A percentile compares a stretch with the other conserved stretches of the same genome.
phyloP scores from a whole-genome alignment of 2,797 vertebrate species.

The Alosa sapidissima region DNA sequence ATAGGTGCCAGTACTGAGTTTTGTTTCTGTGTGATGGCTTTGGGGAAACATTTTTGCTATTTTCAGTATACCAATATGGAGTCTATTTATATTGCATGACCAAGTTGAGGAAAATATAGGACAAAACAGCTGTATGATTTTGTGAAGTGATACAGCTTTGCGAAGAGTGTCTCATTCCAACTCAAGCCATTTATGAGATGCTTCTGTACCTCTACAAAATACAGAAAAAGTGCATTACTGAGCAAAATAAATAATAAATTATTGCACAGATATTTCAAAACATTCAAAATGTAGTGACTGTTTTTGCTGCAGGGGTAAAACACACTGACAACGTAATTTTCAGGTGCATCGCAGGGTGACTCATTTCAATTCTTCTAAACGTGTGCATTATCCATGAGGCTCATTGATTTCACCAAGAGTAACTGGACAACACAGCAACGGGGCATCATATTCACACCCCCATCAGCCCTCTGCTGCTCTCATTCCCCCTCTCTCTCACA shows the following conservation, averaged over 20 bases:
- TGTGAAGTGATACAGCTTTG: background rate
- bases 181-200: background rate
- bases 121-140: background rate
- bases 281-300: background rate
- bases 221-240: background rate
- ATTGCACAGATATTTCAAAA: background rate
- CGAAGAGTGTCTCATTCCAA: background rate
- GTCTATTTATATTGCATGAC: constrained; percentile 79
- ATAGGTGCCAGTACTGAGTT: background rate
- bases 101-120: constrained; percentile 57
- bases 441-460: constrained; percentile 28
- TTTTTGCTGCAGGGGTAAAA: background rate
- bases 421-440: constrained; percentile 48
- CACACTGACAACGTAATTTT: background rate
- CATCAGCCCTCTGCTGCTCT: background rate
- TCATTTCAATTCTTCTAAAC: constrained; percentile 54
- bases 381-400: constrained; percentile 54
- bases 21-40: constrained; percentile 68
- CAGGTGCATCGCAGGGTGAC: constrained; percentile 27
- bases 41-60: constrained; percentile 55
- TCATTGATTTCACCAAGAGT: constrained; percentile 65
- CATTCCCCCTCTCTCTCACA: background rate
- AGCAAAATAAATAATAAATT: background rate
- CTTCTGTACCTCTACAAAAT: background rate
- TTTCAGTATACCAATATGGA: constrained; percentile 71